Percentiles rank a stretch among this genome's conserved stretches.
Conservation (phyloP, 2,888 invertebrate species). For the Ephialtes manifestator region DNA sequence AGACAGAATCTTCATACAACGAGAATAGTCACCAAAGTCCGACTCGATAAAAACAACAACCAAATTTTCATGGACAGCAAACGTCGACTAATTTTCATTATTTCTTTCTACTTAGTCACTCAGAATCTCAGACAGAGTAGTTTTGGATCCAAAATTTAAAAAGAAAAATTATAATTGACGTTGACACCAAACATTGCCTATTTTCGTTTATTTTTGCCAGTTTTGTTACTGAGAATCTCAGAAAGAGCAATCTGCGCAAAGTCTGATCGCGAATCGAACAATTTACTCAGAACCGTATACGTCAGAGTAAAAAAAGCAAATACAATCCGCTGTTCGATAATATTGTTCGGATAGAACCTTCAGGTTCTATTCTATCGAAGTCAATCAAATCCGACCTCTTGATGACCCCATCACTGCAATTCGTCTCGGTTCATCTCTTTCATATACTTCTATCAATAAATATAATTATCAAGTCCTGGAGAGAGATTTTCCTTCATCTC, state of each 20-base stretch:
- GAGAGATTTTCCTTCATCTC: conserved; percentile 56
- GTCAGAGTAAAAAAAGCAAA: conserved; percentile 42
- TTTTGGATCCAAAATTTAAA: no score
- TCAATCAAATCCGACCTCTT: conserved; percentile 59
- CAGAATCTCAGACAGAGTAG: no score
- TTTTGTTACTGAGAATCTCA: neutral
- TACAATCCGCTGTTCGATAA: conserved; percentile 24
- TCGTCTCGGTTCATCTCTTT: conserved; percentile 51
- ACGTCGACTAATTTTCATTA: no score
- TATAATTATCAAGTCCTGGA: conserved; percentile 57
- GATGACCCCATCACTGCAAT: conserved; percentile 59
- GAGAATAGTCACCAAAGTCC: no score
- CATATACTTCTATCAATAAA: conserved; percentile 52
- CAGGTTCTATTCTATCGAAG: conserved; percentile 52
- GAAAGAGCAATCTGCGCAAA: conserved; percentile 26
- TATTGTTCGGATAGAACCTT: neutral
- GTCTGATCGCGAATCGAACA: conserved; percentile 55
- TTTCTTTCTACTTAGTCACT: no score
- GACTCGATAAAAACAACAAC: no score
- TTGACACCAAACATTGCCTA: no score
- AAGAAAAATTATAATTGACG: no score
- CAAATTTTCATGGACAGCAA: no score
- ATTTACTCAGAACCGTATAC: conserved; percentile 41
- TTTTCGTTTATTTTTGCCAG: neutral
- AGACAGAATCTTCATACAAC: no score